Percentiles rank a stretch among this genome's conserved stretches.
Evolutionary conservation across 2,113 vertebrate genomes (phyloP).

Genomic region (Takifugu bimaculatus): DNA sequence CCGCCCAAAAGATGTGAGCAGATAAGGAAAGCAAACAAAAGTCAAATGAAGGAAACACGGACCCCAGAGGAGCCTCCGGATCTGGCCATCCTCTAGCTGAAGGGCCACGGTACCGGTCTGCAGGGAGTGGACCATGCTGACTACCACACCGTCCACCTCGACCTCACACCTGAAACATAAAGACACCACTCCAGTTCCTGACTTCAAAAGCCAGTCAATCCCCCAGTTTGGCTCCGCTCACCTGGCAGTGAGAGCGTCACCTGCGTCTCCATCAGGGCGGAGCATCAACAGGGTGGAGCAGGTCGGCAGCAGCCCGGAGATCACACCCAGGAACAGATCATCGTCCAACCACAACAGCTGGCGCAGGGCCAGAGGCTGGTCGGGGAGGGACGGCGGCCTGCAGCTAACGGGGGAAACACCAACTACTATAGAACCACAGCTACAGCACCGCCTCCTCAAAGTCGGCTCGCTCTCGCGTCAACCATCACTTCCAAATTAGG

Average conservation of each 20-base stretch:
- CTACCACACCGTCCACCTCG: conserved; percentile 80
- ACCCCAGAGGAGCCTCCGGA: conserved; percentile 86
- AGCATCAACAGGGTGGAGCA: conserved; percentile 78
- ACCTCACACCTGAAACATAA: conserved; percentile 69
- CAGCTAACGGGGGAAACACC: not conserved
- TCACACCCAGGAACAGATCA: conserved; percentile 77
- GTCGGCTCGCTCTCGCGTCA: too few species aligned
- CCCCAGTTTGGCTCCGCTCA: conserved; percentile 36
- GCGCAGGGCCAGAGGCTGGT: conserved; percentile 74
- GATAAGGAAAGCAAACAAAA: not conserved
- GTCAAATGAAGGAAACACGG: conserved; percentile 32
- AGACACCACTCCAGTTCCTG: not conserved
- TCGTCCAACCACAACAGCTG: conserved; percentile 87
- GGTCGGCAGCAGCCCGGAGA: conserved; percentile 53
- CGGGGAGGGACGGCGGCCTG: conserved; percentile 42
- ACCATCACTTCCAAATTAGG: not conserved
- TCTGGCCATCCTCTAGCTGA: conserved; percentile 81
- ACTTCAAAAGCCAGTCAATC: not conserved
- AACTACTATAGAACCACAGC: not conserved
- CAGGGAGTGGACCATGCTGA: conserved; percentile 75
- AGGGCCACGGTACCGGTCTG: conserved; percentile 78
- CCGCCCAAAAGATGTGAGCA: too few species aligned
- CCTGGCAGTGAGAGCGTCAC: conserved; percentile 72
- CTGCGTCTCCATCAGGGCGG: conserved; percentile 19
- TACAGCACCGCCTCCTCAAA: too few species aligned